phyloP scores from a whole-genome alignment of 2,113 vertebrate genomes.

The Rostratula benghalensis region DNA sequence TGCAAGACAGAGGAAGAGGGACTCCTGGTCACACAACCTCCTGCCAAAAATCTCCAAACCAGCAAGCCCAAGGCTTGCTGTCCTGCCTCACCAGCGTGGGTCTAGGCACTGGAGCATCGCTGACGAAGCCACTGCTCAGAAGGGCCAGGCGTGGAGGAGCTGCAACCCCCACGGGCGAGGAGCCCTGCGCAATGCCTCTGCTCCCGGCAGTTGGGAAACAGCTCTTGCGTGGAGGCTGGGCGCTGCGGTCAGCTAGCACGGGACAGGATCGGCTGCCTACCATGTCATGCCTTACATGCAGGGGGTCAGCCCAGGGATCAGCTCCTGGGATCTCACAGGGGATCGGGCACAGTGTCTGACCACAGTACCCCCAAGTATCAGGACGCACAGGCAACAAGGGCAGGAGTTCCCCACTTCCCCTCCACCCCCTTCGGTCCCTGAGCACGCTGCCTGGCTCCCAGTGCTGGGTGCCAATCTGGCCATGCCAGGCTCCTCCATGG shows the following conservation, averaged over 20 bases:
- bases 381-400: not conserved
- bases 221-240: not conserved
- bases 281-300: fast-evolving
- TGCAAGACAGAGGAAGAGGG: not conserved
- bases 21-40: not conserved
- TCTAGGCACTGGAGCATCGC: fast-evolving
- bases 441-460: not conserved
- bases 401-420: not conserved
- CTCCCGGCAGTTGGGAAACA: not conserved
- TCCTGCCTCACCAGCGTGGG: not conserved
- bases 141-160: not conserved
- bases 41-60: not conserved
- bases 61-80: not conserved
- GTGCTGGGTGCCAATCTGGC: not conserved
- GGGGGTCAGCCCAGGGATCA: not conserved
- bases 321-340: not conserved
- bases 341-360: not conserved
- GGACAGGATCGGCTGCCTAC: not conserved
- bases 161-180: fast-evolving
- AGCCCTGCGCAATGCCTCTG: not conserved
- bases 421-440: not conserved
- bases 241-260: not conserved
- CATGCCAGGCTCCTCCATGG: not conserved
- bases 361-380: fast-evolving
- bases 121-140: not conserved